Evolutionary conservation across 2,888 invertebrate genomes (phyloP).

Genomic region (Leptarthrus brevirostris): DNA sequence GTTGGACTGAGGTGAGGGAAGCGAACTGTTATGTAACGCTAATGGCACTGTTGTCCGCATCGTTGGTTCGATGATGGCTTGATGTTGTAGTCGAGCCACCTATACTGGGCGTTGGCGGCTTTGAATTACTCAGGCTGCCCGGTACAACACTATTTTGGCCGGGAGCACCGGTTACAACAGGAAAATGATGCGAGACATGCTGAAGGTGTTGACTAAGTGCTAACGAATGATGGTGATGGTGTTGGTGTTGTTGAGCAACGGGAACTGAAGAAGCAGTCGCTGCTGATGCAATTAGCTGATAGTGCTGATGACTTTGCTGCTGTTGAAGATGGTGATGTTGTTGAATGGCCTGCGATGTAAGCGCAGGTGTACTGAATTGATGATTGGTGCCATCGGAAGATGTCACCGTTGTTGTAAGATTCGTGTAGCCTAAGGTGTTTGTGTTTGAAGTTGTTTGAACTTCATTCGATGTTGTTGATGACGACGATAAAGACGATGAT

Average conservation of each 20-base stretch:
- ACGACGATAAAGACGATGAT: conserved; percentile 48
- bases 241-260: conserved; percentile 50
- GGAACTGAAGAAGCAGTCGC: conserved; percentile 50
- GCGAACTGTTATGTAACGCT: conserved; percentile 64
- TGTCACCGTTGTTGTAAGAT: conserved; percentile 47
- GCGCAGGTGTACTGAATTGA: conserved; percentile 37
- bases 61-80: conserved; percentile 53
- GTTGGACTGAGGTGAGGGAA: conserved; percentile 45
- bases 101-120: conserved; percentile 51
- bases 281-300: conserved; percentile 50
- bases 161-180: conserved; percentile 14
- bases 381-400: conserved; percentile 28
- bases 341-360: conserved; percentile 49
- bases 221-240: conserved; percentile 54
- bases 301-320: conserved; percentile 47
- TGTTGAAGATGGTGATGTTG: conserved; percentile 32
- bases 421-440: conserved; percentile 4
- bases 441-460: conserved; percentile 42
- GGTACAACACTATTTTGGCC: conserved; percentile 7
- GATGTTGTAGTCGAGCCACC: conserved; percentile 45
- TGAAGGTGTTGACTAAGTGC: conserved; percentile 60
- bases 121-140: not conserved
- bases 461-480: conserved; percentile 31
- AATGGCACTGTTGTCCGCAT: conserved; percentile 63
- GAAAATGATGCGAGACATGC: conserved; percentile 46